phyloP scores from a whole-genome alignment of 1,140 invertebrate genomes.

The Drosophila truncata region DNA sequence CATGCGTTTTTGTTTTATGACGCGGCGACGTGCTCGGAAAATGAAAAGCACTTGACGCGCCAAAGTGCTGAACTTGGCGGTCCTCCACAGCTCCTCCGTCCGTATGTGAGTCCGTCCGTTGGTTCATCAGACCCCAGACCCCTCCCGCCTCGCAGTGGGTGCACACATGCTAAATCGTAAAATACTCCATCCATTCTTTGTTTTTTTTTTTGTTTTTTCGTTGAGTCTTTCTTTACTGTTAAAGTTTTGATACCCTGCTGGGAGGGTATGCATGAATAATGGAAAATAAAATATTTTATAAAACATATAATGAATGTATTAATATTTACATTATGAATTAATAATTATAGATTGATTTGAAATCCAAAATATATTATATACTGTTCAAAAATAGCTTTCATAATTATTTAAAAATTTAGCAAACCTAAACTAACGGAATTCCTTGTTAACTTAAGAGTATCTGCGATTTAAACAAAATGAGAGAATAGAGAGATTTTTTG shows the following conservation, averaged over 20 bases:
- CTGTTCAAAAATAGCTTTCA: neutral
- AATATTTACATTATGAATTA: neutral
- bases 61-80: constrained; percentile 79
- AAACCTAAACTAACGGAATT: neutral
- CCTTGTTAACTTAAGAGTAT: neutral
- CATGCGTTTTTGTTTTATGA: constrained; percentile 80
- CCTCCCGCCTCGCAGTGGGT: constrained; percentile 15
- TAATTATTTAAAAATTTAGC: neutral
- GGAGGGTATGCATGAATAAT: neutral
- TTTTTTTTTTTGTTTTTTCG: constrained; percentile 23
- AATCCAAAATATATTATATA: neutral
- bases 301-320: neutral
- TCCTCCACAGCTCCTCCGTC: constrained; percentile 27
- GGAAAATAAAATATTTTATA: neutral
- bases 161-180: constrained; percentile 77
- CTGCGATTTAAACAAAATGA: neutral
- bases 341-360: neutral
- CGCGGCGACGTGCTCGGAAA: constrained; percentile 78
- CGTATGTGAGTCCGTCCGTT: constrained; percentile 6
- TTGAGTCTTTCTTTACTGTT: constrained; percentile 38
- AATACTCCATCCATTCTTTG: constrained; percentile 53
- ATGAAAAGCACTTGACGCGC: constrained; percentile 80
- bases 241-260: constrained; percentile 56
- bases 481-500: neutral
- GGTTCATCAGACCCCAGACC: constrained; percentile 21